Percentiles rank a stretch among this genome's conserved stretches.
phyloP scores from a whole-genome alignment of 1,140 invertebrate genomes.

The Asobara japonica region DNA sequence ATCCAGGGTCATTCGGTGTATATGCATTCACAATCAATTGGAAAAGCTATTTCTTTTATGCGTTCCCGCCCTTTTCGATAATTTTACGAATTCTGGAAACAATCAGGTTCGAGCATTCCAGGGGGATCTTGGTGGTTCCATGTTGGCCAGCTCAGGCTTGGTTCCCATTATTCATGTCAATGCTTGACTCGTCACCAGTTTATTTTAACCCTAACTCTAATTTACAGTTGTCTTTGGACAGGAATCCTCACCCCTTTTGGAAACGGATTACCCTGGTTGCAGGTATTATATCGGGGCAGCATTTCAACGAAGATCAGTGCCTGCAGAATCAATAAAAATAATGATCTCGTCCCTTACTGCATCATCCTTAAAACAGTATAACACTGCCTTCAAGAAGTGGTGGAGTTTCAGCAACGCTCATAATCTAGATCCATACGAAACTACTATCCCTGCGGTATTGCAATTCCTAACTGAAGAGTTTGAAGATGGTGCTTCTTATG shows the following conservation, averaged over 20 bases:
- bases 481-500: neutral
- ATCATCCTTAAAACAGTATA: slow-evolving; percentile 12
- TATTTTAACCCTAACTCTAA: neutral
- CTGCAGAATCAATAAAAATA: neutral
- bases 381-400: slow-evolving; percentile 4
- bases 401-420: neutral
- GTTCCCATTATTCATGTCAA: slow-evolving; percentile 22
- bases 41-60: slow-evolving; percentile 30
- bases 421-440: neutral
- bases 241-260: neutral
- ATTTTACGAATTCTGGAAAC: slow-evolving; percentile 39
- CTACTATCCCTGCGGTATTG: neutral
- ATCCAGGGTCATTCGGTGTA: slow-evolving; percentile 37
- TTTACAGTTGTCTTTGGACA: neutral
- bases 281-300: slow-evolving; percentile 8
- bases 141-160: slow-evolving; percentile 29
- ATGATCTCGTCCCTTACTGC: neutral
- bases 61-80: slow-evolving; percentile 44
- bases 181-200: neutral
- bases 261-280: neutral
- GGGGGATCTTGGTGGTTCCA: slow-evolving; percentile 30
- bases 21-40: slow-evolving; percentile 49
- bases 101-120: slow-evolving; percentile 24
- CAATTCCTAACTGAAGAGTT: neutral
- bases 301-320: neutral